Base-by-base conservation (phyloP, 2,888 invertebrate genomes). In the Ceratothoa steindachneri region DNA sequence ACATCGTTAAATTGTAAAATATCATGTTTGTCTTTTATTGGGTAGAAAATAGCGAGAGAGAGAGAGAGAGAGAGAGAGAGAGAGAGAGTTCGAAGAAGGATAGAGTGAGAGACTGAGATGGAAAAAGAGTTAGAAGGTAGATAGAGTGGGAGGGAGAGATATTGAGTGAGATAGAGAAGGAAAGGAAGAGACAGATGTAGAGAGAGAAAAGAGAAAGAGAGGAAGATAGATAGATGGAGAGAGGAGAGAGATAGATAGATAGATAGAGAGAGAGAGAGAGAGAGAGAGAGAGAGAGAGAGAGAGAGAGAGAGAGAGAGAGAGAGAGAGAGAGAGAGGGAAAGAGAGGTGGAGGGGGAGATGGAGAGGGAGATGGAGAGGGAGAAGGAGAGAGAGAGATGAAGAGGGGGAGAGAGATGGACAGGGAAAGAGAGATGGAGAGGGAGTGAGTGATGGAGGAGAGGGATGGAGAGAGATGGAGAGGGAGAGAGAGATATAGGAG, bases 151-250 rank as follows among this genome's bases (percentile, higher is more conserved):
- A 60, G 9, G n/a, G 64, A 60, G 7, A 60, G 64, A 60, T 60
- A 60, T 7, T 12, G 64, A 60, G 64, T 12, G 64, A 60, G 64
- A 60, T 7, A 60, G 64, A 60, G 64, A 60, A n/a, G n/a, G 64
- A 24, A 30, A 66, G 66, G 22, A 19, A 66, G 27, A 28, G 66
- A 66, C 5, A 66, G 27, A 28, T 4, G 22, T 12, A 66, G 66
- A 28, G 66, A 66, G 66, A 66, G 19, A 66, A 19, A 28, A 30
- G 22, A 19, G 30, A 19, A 66, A 30, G 27, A 19, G 19, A 19
- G 19, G 29, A 28, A 30, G 27, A 19, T 5, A 30, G 19, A 19
- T 7, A 28, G 19, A 19, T 22, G 27, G 19, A n/a, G n/a, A n/a
- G n/a, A n/a, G n/a, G n/a, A n/a, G n/a, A n/a, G n/a, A n/a, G n/a